A percentile compares a stretch with the other conserved stretches of the same genome.
Conservation (phyloP, 2,797 vertebrate genomes). For the Lacerta agilis region DNA sequence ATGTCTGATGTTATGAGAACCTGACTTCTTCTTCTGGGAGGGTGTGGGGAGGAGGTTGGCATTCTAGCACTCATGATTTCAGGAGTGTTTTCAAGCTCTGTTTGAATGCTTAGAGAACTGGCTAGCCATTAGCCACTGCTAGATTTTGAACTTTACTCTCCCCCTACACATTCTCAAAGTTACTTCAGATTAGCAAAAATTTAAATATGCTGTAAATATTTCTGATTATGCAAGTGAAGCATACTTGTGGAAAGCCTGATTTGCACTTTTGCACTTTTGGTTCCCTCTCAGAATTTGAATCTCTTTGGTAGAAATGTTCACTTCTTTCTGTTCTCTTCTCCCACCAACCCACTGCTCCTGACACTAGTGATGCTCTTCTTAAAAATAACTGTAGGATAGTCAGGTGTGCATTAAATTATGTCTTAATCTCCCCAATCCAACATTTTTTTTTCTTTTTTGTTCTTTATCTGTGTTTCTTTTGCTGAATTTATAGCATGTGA, state of each 20-base stretch:
- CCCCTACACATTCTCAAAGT: background rate
- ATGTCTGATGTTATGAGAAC: background rate
- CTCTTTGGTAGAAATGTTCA: background rate
- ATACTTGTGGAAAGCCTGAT: background rate
- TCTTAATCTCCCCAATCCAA: no score
- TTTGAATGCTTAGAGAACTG: background rate
- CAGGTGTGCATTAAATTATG: background rate
- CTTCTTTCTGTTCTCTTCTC: background rate
- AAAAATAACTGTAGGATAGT: background rate
- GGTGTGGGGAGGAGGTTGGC: background rate
- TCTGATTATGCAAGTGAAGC: background rate
- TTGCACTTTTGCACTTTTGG: background rate
- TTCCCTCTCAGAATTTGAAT: background rate
- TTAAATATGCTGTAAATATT: background rate
- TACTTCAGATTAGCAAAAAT: background rate
- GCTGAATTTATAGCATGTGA: background rate
- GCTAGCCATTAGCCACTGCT: background rate
- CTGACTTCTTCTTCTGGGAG: background rate
- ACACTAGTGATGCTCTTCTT: background rate
- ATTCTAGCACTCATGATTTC: background rate
- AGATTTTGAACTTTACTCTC: background rate
- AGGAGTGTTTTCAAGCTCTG: background rate
- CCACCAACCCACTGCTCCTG: no score
- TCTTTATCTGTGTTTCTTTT: background rate
- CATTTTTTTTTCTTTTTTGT: no score